A percentile compares a stretch with the other conserved stretches of the same genome.
These are phyloP conservation scores for Prunella strophiata DNA, from an alignment of 2,797 vertebrate genomes.

Conservation along the genomic window DNA sequence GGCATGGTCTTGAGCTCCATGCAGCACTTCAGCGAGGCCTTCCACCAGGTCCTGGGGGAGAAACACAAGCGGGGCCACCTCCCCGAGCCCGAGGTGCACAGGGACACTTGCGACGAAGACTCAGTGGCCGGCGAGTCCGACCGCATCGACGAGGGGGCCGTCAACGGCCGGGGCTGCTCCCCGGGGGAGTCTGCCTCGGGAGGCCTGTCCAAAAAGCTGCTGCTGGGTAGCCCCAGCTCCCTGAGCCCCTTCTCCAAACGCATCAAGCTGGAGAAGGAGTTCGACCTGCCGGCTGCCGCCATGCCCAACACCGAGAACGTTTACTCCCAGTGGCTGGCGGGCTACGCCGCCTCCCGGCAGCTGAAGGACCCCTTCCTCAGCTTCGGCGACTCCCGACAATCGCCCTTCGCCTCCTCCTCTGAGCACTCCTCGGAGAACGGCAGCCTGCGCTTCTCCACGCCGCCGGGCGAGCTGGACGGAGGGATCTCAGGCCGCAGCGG, in stretches of 20 bases:
- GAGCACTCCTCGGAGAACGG: slow-evolving; percentile 99
- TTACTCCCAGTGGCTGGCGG: slow-evolving; percentile 98
- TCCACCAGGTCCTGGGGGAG: slow-evolving; percentile 87
- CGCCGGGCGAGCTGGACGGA: slow-evolving; percentile 96
- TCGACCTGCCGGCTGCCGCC: slow-evolving; percentile 93
- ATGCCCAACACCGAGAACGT: slow-evolving; percentile 99
- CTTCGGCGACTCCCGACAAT: slow-evolving; percentile 99
- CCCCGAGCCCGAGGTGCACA: slow-evolving; percentile 86
- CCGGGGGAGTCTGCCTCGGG: slow-evolving; percentile 94
- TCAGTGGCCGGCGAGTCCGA: slow-evolving; percentile 91
- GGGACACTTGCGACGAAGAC: slow-evolving; percentile 91
- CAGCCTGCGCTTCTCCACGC: slow-evolving; percentile 98
- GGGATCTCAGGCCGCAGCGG: slow-evolving; percentile 98
- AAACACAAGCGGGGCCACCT: slow-evolving; percentile 94
- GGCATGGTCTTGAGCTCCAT: slow-evolving; percentile 97
- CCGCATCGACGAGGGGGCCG: slow-evolving; percentile 90
- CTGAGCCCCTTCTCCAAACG: slow-evolving; percentile 98
- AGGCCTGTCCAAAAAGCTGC: slow-evolving; percentile 97
- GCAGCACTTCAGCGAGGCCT: slow-evolving; percentile 99
- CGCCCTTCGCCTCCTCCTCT: slow-evolving; percentile 98
- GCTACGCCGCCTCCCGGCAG: slow-evolving; percentile 97
- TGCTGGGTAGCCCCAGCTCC: slow-evolving; percentile 95
- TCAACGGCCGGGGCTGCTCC: slow-evolving; percentile 95
- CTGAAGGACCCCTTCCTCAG: slow-evolving; percentile 99
- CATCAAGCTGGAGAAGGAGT: slow-evolving; percentile 99